Percentiles rank a stretch among this genome's conserved stretches.
Evolutionary conservation across 2,113 vertebrate species (phyloP).

Genomic region (Epinephelus moara): DNA sequence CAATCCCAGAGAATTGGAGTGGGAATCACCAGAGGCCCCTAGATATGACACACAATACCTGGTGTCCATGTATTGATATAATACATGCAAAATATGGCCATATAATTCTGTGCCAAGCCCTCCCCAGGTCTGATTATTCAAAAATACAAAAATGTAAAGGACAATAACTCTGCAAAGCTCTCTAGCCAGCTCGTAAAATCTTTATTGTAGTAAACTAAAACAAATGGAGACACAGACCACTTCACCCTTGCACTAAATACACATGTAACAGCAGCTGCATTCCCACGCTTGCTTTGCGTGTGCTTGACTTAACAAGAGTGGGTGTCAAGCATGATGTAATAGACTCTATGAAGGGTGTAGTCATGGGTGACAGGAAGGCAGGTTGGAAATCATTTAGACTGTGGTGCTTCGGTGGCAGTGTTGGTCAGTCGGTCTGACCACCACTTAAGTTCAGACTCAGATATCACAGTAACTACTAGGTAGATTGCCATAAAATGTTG

Average conservation of each 20-base stretch:
- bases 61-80: too few species aligned
- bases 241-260: not conserved
- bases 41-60: too few species aligned
- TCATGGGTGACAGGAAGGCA: conserved; percentile 11
- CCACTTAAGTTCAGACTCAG: not conserved
- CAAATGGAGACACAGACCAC: not conserved
- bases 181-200: not conserved
- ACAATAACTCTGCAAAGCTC: not conserved
- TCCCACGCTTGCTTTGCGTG: conserved; percentile 25
- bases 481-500: not conserved
- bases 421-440: not conserved
- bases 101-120: too few species aligned
- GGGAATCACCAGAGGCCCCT: too few species aligned
- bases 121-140: too few species aligned
- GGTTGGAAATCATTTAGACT: not conserved
- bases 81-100: too few species aligned
- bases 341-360: not conserved
- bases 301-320: conserved; percentile 37
- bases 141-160: not conserved
- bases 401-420: not conserved
- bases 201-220: not conserved
- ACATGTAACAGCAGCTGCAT: not conserved
- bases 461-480: not conserved
- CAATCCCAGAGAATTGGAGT: too few species aligned
- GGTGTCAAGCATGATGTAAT: conserved; percentile 31